Evolutionary conservation across 2,113 vertebrate genomes (phyloP), one percentile per base, ranked within the genome.

Genomic region (Zosterops borbonicus): DNA sequence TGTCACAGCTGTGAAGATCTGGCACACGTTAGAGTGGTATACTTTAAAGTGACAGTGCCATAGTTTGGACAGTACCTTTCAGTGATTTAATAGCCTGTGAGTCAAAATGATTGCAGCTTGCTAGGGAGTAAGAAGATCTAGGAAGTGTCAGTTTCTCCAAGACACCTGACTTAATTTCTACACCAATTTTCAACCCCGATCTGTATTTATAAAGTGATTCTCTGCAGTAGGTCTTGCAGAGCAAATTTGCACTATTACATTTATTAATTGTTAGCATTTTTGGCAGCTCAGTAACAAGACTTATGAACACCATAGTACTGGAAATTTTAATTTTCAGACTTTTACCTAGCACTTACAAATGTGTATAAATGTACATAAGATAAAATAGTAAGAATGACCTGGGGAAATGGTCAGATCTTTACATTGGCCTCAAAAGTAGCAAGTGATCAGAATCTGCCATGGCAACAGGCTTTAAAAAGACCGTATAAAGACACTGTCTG

Each of bases 1-100:
- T 98, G 98, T 98, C 97, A 98, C 98, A 98, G 98, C 98, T 98
- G 98, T 98, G 98, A 98, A 98, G 98, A 98, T 98, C 97, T 98
- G 98, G 98, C 98, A 98, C 98, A 98, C 96, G 70, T 97, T 98
- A 98, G 96, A 97, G 88, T 98, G 97, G 97, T 98, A 94, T 98
- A 92, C 95, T 92, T 96, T 97, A 97, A 98, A 97, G 97, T 98
- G 98, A 97, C 97, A 98, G 98, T 98, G 98, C 98, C 98, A 97
- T 98, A 98, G 98, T 98, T 98, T 98, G 94, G 97, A 98, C 98
- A 98, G 98, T 98, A 98, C 97, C 97, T 98, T 98, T 98, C 97
- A 97, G 87, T 98, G 95, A 98, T 96, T 98, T 98, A 97, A 98
- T 98, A 98, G 98, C 98, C 98, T 98, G 98, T 98, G 96, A 97